Evolutionary conservation across 2,888 invertebrate genomes (phyloP), one percentile per base, ranked within the genome.

Genomic region (Boloria selene): DNA sequence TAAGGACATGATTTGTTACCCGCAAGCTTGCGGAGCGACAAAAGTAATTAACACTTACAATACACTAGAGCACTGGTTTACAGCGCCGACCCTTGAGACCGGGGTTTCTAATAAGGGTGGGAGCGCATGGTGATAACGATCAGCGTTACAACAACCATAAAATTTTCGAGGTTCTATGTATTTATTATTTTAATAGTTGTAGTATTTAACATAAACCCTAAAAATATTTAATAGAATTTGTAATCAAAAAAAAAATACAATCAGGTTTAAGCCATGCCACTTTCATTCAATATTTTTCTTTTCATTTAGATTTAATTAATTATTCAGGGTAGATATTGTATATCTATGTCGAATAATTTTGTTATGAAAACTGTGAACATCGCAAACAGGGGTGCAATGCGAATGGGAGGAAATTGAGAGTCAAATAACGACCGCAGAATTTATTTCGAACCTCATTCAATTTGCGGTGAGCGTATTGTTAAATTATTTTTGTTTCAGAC

Each of bases 21-120:
- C 82, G 75, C 84, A 79, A 80, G 83, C 81, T 83, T 82, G 85
- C 76, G 80, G 80, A 88, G 85, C 88, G 90, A 88, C 90, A 87
- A 86, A 88, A 88, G 87, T 88, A 89, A 90, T 91, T 90, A 90
- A 88, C 89, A 90, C 87, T 88, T 86, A 65, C 86, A 85, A 88
- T 88, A 87, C 83, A 86, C 85, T 83, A 79, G 82, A 86, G 86
- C 79, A 78, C 80, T 82, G 84, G 84, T 88, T 87, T 87, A 83
- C 85, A 79, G 75, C 78, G 77, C 79, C 82, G 82, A 85, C 86
- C 85, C 87, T 85, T 76, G 76, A 81, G 79, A 79, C 78, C 76
- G 74, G 79, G 77, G 74, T 44, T 73, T 73, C 81, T 84, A 86
- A 87, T 83, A 81, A 82, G 82, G 80, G 80, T 82, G 81, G 60